Percentiles rank a stretch among this genome's conserved stretches.
Evolutionary conservation across 2,113 vertebrate genomes (phyloP).

Genomic region (Petromus typicus): DNA sequence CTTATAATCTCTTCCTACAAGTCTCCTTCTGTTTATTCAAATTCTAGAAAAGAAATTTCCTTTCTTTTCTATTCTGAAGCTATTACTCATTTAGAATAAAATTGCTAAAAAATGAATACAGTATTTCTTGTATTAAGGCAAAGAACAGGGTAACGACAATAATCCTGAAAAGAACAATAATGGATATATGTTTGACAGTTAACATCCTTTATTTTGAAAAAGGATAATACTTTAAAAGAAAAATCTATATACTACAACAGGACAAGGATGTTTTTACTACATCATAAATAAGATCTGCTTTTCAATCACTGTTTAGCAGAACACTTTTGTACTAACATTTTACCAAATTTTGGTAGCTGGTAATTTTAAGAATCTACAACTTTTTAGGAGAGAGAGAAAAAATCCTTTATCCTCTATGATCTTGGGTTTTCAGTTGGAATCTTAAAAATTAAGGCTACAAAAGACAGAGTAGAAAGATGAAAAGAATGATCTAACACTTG

Average conservation of each 20-base stretch:
- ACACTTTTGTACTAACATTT: not conserved
- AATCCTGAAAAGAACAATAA: constrained; percentile 47
- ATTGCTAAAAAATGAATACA: not conserved
- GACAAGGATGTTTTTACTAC: not conserved
- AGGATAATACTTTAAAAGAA: not conserved
- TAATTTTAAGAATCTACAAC: not conserved
- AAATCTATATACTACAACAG: not conserved
- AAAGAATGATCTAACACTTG: not conserved
- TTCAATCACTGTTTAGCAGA: not conserved
- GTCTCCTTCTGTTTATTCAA: constrained; percentile 15
- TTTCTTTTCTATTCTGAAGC: constrained; percentile 8
- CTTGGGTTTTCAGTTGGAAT: not conserved
- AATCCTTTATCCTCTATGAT: not conserved
- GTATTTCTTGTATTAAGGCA: not conserved
- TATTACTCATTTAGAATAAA: constrained; percentile 49
- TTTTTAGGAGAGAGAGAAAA: not conserved
- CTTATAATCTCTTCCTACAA: not conserved
- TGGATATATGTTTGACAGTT: not conserved
- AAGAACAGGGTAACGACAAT: not conserved
- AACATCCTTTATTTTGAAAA: not conserved
- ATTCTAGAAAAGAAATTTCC: not conserved
- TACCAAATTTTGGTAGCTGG: not conserved
- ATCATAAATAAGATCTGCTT: not conserved
- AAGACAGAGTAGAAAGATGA: not conserved
- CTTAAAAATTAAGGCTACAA: not conserved